Conservation (phyloP, 1,140 invertebrate species). For the Phymastichus coffea region DNA sequence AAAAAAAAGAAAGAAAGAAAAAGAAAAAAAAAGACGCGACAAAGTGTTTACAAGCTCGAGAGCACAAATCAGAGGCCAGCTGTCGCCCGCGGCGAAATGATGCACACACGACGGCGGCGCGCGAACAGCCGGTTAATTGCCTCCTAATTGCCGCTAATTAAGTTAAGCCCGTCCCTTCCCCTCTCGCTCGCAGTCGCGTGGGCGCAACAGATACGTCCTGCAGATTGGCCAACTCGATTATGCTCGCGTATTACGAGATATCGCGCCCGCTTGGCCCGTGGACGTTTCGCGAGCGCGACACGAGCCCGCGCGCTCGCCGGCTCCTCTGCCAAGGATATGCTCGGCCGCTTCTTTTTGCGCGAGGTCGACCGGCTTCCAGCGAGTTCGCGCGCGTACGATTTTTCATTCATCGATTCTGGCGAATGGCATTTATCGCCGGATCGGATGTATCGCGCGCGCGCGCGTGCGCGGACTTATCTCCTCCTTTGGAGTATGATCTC, state of each 20-base stretch:
- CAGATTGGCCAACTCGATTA: too few relatives aligned
- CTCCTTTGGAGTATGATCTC: too few relatives aligned
- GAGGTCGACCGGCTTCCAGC: too few relatives aligned
- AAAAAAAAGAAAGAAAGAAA: too few relatives aligned
- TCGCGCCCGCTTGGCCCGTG: background rate
- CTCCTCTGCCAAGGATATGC: too few relatives aligned
- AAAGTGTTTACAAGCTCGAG: background rate
- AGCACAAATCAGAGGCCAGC: background rate
- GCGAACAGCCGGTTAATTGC: conserved; percentile 42
- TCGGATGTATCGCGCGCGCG: background rate
- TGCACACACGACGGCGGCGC: conserved; percentile 9
- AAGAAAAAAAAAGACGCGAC: too few relatives aligned
- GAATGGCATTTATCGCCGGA: background rate
- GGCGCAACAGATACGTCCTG: background rate
- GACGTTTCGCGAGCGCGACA: background rate
- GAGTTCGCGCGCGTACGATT: too few relatives aligned
- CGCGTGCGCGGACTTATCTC: background rate
- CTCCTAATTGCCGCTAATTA: conserved; percentile 50
- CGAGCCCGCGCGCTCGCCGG: too few relatives aligned
- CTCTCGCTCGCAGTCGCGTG: conserved; percentile 34
- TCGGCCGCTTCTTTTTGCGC: too few relatives aligned
- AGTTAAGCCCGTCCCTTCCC: conserved; percentile 36
- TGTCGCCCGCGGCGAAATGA: conserved; percentile 2
- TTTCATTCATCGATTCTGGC: too few relatives aligned
- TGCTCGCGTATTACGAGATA: too few relatives aligned